Percentiles rank a stretch among this genome's conserved stretches.
phyloP scores from a whole-genome alignment of 2,113 vertebrate species.

The Otis tarda region DNA sequence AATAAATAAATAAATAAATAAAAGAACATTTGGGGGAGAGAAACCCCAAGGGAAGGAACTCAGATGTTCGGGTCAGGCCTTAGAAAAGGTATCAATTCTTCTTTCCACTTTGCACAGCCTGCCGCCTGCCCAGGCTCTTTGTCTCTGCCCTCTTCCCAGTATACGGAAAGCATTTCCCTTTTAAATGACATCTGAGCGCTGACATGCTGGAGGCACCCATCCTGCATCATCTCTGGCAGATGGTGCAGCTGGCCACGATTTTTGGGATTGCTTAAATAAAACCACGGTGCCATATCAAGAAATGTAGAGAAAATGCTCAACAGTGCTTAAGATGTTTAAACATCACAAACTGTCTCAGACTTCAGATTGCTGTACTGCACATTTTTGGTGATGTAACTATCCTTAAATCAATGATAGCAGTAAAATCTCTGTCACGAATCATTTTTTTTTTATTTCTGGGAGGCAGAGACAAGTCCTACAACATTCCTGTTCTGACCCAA shows the following conservation, averaged over 20 bases:
- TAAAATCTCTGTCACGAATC: not conserved
- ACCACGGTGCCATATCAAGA: constrained; percentile 62
- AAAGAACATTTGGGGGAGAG: constrained; percentile 39
- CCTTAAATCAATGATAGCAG: not conserved
- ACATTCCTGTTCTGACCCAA: not conserved
- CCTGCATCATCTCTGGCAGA: constrained; percentile 69
- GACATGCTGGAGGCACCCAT: constrained; percentile 70
- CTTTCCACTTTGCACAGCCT: constrained; percentile 66
- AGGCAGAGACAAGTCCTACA: not conserved
- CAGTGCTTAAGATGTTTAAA: constrained; percentile 68
- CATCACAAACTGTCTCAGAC: constrained; percentile 64
- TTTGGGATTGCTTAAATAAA: constrained; percentile 70
- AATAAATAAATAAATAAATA: not conserved
- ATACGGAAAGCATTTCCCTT: constrained; percentile 65
- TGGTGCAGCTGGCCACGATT: constrained; percentile 68
- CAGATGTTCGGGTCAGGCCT: constrained; percentile 65
- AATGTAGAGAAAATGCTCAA: constrained; percentile 63
- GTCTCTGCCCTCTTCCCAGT: constrained; percentile 58
- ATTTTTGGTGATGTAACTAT: constrained; percentile 38
- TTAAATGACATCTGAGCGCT: constrained; percentile 69
- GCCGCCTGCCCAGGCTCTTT: constrained; percentile 47
- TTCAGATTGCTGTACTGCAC: not conserved
- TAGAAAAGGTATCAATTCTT: constrained; percentile 69
- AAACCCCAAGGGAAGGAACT: constrained; percentile 61
- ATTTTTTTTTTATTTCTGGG: not conserved